These are phyloP conservation scores for Platerodrilus igneus DNA, from an alignment of 2,888 invertebrate species.

Conservation along the genomic window DNA sequence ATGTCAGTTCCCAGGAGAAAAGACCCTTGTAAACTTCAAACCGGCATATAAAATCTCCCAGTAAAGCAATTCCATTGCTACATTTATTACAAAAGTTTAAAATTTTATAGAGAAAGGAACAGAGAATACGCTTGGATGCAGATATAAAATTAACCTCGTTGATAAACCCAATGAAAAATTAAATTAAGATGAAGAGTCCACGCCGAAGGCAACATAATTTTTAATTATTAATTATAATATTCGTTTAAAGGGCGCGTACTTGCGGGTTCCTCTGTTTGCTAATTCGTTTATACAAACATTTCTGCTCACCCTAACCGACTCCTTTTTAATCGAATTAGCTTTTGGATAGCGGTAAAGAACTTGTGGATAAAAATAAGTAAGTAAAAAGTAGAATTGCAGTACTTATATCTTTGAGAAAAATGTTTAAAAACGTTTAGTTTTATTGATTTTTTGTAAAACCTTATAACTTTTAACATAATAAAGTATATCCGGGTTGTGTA, in stretches of 20 bases:
- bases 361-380: too few relatives aligned
- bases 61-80: slow-evolving; percentile 2
- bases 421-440: too few relatives aligned
- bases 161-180: slow-evolving; percentile 20
- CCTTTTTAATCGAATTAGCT: slow-evolving; percentile 32
- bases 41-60: slow-evolving; percentile 7
- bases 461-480: too few relatives aligned
- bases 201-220: slow-evolving; percentile 31
- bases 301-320: slow-evolving; percentile 20
- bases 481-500: too few relatives aligned
- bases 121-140: slow-evolving; percentile 1
- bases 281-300: slow-evolving; percentile 35
- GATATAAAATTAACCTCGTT: slow-evolving; percentile 5
- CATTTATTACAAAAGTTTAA: slow-evolving; percentile 2
- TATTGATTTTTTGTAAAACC: too few relatives aligned
- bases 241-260: slow-evolving; percentile 25
- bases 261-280: slow-evolving; percentile 29
- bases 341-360: slow-evolving; percentile 10
- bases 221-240: slow-evolving; percentile 32
- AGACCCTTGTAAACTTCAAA: slow-evolving; percentile 16
- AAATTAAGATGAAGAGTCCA: slow-evolving; percentile 30
- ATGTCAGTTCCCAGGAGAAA: slow-evolving; percentile 23
- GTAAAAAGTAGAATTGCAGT: too few relatives aligned
- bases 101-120: background rate
- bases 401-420: too few relatives aligned